These are phyloP conservation scores for Oegoconia quadripuncta DNA, from an alignment of 2,888 invertebrate genomes.

Conservation along the genomic window DNA sequence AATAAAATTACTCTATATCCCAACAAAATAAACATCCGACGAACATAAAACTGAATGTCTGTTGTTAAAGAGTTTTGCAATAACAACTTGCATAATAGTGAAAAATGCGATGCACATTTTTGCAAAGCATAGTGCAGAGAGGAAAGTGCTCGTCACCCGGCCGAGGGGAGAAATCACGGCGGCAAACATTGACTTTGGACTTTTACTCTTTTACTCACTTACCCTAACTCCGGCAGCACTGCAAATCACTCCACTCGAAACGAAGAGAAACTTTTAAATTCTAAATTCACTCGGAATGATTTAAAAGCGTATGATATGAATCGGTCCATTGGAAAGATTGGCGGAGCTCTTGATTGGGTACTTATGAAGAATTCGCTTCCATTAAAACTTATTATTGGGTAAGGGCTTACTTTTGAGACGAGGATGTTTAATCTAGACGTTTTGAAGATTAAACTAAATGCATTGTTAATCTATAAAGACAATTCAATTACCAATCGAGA, in stretches of 20 bases:
- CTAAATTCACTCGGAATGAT: conserved; percentile 52
- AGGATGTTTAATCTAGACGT: not conserved
- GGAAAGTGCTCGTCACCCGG: conserved; percentile 42
- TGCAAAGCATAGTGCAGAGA: conserved; percentile 23
- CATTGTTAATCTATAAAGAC: no score
- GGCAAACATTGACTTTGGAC: conserved; percentile 76
- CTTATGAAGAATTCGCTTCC: not conserved
- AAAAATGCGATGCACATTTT: conserved; percentile 45
- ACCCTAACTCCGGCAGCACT: conserved; percentile 60
- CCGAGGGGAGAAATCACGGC: conserved; percentile 69
- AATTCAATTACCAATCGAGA: no score
- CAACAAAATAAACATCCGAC: no score
- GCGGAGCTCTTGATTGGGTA: not conserved
- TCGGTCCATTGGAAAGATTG: conserved; percentile 16
- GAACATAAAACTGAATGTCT: no score
- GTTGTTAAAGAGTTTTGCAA: no score
- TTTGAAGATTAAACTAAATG: no score
- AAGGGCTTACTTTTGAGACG: not conserved
- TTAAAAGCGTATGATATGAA: conserved; percentile 45
- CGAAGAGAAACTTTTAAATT: conserved; percentile 58
- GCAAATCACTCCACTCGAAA: conserved; percentile 66
- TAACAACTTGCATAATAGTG: not conserved
- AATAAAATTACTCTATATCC: no score
- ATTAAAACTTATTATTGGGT: not conserved
- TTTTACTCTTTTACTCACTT: conserved; percentile 76